Evolutionary conservation across 2,113 vertebrate genomes (phyloP), one percentile per base, ranked within the genome.

Genomic region (Chrysemys picta): DNA sequence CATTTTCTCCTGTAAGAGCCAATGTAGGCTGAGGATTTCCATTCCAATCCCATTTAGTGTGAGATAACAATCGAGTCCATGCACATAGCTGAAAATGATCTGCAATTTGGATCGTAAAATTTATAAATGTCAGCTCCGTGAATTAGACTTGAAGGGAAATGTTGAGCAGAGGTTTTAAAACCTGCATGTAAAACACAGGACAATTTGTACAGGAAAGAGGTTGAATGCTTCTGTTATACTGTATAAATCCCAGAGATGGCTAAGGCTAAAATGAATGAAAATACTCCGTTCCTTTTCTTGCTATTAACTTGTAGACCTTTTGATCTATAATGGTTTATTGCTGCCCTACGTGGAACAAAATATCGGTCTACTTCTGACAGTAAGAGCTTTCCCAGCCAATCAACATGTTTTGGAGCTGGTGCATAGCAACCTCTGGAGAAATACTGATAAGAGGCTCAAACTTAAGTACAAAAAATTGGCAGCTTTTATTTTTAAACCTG

Each of bases 141-240:
- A 92, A 97, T 97, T 88, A 94, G 72, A 90, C 84, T 94, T 97
- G 94, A 97, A 97, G 90, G 49, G 45, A 96, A 88, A 96, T 94
- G 72, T 83, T 95, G 89, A 96, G 84, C 35, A 85, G 84, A 84
- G 62, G 19, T 1, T 96, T 96, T 90, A 94, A 84, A 89, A 88
- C 56, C 85, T 94, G 47, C 75, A 82, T 94, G 88, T 88, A 97
- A 95, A 95, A 94, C 86, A 87, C 50, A 94, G 88, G 62, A 91
- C 76, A 83, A 94, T 94, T 95, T 96, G 85, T 93, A 91, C 22
- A 95, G 76, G 57, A 91, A 94, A 89, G 69, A 95, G 35, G 10
- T 76, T 79, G 22, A 19, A 35, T 96, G 86, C 35, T 92, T 91
- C 62, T 69, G 27, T 82, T 92, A 38, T 86, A 93, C 27, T 89